phyloP scores from a whole-genome alignment of 2,888 invertebrate genomes.

The Chalcis sispes region DNA sequence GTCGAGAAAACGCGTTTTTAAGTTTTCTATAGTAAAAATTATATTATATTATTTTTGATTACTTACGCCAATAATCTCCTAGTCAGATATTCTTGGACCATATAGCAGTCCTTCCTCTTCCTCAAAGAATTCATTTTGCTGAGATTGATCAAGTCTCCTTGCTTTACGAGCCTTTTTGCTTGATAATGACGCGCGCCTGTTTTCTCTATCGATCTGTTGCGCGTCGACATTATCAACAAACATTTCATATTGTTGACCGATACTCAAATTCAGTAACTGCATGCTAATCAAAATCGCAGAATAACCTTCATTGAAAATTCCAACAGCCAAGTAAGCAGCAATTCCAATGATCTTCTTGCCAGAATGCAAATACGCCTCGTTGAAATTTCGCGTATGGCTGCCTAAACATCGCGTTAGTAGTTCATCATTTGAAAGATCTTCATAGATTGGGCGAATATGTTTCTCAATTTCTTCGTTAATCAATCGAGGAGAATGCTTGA shows the following conservation, averaged over 20 bases:
- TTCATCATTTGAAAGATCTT: too few species aligned
- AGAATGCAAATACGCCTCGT: too few species aligned
- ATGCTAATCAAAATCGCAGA: too few species aligned
- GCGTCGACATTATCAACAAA: neutral
- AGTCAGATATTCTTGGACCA: constrained; percentile 9
- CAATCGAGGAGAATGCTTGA: too few species aligned
- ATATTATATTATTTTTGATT: neutral
- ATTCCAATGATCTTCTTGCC: too few species aligned
- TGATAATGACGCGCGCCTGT: neutral
- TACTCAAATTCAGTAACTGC: neutral
- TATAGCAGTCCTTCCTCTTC: neutral
- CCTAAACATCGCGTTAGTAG: too few species aligned
- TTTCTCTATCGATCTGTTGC: neutral
- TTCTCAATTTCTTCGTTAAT: too few species aligned
- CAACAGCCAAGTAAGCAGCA: too few species aligned
- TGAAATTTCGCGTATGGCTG: too few species aligned
- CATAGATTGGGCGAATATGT: too few species aligned
- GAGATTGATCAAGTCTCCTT: neutral
- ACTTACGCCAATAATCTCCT: neutral
- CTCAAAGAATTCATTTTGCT: neutral
- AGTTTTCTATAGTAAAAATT: neutral
- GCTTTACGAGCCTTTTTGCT: constrained; percentile 5
- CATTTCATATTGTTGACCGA: neutral
- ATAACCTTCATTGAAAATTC: too few species aligned
- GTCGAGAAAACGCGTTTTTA: neutral